These are phyloP conservation scores for Abrostola triplasia DNA, from an alignment of 2,888 invertebrate species.

Conservation along the genomic window DNA sequence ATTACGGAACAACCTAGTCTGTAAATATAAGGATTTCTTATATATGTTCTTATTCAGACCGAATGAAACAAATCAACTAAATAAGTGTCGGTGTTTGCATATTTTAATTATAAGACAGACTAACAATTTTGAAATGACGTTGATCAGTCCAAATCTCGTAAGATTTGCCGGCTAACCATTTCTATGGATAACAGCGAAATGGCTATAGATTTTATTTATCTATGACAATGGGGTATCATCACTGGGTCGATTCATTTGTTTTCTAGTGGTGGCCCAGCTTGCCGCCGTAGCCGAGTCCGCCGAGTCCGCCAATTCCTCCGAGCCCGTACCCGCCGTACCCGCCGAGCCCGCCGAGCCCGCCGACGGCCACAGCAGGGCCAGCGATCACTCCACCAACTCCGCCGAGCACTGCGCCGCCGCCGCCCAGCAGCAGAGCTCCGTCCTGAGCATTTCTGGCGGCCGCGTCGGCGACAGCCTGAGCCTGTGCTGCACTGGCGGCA, in stretches of 20 bases:
- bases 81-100: neutral
- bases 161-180: constrained; percentile 82
- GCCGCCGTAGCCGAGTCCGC: constrained; percentile 32
- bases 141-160: constrained; percentile 68
- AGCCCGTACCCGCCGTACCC: constrained; percentile 47
- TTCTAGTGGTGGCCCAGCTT: constrained; percentile 45
- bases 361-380: constrained; percentile 52
- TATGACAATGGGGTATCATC: constrained; percentile 60
- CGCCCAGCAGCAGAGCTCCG: constrained; percentile 73
- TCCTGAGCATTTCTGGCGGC: constrained; percentile 72
- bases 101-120: constrained; percentile 67
- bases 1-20: too few relatives aligned
- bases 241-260: constrained; percentile 48
- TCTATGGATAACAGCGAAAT: constrained; percentile 75
- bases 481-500: constrained; percentile 50
- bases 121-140: constrained; percentile 65
- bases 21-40: too few relatives aligned
- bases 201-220: constrained; percentile 76
- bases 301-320: constrained; percentile 44
- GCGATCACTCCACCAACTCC: constrained; percentile 47
- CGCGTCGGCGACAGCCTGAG: constrained; percentile 62
- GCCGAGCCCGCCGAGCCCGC: constrained; percentile 56
- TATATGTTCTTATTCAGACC: too few relatives aligned
- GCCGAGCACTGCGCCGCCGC: constrained; percentile 47
- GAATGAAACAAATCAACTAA: too few relatives aligned